These are phyloP conservation scores for Eupithecia inturbata DNA, from an alignment of 2,888 invertebrate genomes.

Conservation along the genomic window DNA sequence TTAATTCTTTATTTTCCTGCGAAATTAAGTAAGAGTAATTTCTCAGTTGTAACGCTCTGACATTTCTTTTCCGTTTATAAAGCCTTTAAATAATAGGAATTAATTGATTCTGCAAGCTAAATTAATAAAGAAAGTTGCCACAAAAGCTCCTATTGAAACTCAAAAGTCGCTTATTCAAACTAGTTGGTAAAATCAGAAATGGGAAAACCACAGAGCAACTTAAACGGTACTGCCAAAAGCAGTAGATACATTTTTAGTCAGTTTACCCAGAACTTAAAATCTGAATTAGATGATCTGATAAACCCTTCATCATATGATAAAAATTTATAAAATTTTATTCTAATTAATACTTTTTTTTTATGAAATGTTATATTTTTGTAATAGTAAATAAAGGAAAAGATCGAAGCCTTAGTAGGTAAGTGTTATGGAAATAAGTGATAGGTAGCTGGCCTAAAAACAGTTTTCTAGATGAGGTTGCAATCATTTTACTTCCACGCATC, in stretches of 20 bases:
- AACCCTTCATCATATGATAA: too few relatives aligned
- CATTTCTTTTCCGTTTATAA: background rate
- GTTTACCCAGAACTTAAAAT: background rate
- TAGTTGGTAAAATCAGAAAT: conserved; percentile 56
- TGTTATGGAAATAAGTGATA: too few relatives aligned
- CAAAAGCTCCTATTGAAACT: conserved; percentile 23
- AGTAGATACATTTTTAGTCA: background rate
- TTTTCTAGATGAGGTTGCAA: too few relatives aligned
- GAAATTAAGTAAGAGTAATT: background rate
- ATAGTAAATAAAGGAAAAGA: too few relatives aligned
- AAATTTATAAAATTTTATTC: too few relatives aligned
- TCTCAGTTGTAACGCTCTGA: background rate
- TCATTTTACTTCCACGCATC: too few relatives aligned
- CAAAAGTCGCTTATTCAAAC: conserved; percentile 52
- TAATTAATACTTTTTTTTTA: too few relatives aligned
- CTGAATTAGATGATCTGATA: background rate
- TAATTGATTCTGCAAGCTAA: background rate
- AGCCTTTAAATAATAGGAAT: background rate
- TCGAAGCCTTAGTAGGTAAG: too few relatives aligned
- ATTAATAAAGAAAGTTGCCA: background rate
- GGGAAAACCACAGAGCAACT: background rate
- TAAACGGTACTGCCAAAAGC: background rate
- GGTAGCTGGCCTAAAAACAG: too few relatives aligned
- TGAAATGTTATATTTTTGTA: too few relatives aligned
- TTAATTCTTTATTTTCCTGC: too few relatives aligned